Base-by-base conservation (phyloP, 2,113 vertebrate species). In the Sander lucioperca region DNA sequence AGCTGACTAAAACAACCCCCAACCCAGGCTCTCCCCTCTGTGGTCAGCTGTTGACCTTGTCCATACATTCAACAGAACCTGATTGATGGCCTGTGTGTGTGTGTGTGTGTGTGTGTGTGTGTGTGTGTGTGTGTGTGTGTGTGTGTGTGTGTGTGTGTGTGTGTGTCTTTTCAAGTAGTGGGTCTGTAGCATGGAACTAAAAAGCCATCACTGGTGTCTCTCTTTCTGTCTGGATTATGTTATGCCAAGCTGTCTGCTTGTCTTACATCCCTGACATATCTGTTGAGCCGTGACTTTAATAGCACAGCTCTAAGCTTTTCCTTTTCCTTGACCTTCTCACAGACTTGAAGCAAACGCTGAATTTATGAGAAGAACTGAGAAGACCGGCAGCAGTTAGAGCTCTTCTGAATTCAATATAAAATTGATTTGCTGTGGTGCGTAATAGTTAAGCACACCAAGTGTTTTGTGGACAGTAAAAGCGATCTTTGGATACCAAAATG, bases 31-130 rank as follows among this genome's bases (percentile, higher is more conserved):
- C 50, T 45, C 57, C 58, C 21, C 30, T 74, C 72, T 73, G 57
- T 54, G 80, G 80, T 84, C 83, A 85, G 84, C 76, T 84, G 85
- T 25, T 85, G 79, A 84, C 84, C 86, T 80, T 86, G 84, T 83
- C 74, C 33, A 63, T 64, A 59, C 45, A 70, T 63, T 72, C 79
- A 83, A 66, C 77, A 82, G 50, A 81, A 57, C 81, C 72, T 80
- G 88, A 88, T 59, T 77, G 56, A 89, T 80, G 53, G 66, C 39
- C 27, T 11, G 27, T 15, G 59, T 77, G 68, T 76, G 39, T 76
- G 39, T 45, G 33, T 70, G 45, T 67, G 82, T 76, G 65, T 36
- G 61, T 64, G 78, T 66, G 50, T 72, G 67, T 73, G 58, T 33
- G 51, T 45, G 74, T 58, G 43, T 68, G 62, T 68, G 74, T 33